Percentiles rank a stretch among this genome's conserved stretches.
These are phyloP conservation scores for Catotricha subobsoleta DNA, from an alignment of 2,888 invertebrate genomes.

Conservation along the genomic window DNA sequence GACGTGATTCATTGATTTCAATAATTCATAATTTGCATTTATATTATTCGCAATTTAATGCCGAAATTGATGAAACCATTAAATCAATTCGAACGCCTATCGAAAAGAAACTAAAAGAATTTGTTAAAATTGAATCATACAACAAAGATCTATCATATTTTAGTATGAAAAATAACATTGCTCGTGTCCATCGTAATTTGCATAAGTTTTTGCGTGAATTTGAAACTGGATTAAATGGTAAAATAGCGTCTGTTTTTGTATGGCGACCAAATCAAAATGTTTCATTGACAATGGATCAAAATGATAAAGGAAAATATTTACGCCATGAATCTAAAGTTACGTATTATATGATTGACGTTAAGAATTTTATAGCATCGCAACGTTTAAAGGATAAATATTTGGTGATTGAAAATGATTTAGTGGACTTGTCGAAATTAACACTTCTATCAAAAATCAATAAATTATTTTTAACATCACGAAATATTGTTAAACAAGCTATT, in stretches of 20 bases:
- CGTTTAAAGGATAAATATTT: conserved; percentile 10
- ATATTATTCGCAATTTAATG: conserved; percentile 66
- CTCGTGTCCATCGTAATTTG: conserved; percentile 71
- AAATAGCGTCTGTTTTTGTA: conserved; percentile 25
- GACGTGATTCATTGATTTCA: conserved; percentile 31
- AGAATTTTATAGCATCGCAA: conserved; percentile 22
- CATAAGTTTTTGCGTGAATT: conserved; percentile 77
- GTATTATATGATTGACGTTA: conserved; percentile 21
- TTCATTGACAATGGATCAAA: conserved; percentile 16
- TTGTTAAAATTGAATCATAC: conserved; percentile 89
- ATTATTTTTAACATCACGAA: conserved; percentile 42
- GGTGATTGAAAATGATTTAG: background rate
- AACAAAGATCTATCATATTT: conserved; percentile 87
- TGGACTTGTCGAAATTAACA: background rate
- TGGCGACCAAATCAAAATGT: conserved; percentile 18
- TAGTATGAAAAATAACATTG: conserved; percentile 75
- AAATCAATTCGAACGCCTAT: conserved; percentile 57
- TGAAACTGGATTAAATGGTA: conserved; percentile 36
- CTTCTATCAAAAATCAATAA: conserved; percentile 23
- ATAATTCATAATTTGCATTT: conserved; percentile 65
- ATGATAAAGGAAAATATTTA: conserved; percentile 20
- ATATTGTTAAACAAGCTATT: conserved; percentile 45
- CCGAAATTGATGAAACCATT: conserved; percentile 44
- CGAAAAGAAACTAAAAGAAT: conserved; percentile 81
- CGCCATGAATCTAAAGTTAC: conserved; percentile 22